Evolutionary conservation across 2,113 vertebrate species (phyloP).

Genomic region (Okapia johnstoni): DNA sequence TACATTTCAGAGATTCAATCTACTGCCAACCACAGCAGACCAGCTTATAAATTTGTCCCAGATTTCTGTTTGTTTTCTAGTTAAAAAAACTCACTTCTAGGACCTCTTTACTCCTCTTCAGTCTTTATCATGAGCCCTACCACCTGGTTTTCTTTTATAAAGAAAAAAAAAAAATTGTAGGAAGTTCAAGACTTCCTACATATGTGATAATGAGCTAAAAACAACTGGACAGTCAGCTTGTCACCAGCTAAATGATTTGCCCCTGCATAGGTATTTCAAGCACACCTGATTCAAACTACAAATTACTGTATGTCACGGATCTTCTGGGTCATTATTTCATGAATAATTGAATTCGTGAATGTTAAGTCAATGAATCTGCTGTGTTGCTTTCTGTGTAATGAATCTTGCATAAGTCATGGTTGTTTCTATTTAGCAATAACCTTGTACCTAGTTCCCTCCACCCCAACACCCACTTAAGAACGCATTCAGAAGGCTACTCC

Average conservation of each 20-base stretch:
- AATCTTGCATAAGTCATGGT: background rate
- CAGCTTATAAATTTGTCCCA: conserved; percentile 20
- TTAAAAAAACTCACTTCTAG: background rate
- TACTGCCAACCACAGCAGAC: conserved; percentile 1
- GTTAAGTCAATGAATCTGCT: conserved; percentile 19
- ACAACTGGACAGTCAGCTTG: background rate
- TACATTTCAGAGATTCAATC: background rate
- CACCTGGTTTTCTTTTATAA: background rate
- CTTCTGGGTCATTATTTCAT: conserved; percentile 42
- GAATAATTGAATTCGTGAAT: conserved; percentile 30
- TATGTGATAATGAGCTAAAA: conserved; percentile 26
- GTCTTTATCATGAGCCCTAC: background rate
- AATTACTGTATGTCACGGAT: background rate
- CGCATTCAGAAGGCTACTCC: background rate
- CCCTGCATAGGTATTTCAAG: background rate
- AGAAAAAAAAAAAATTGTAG: background rate
- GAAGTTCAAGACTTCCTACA: background rate
- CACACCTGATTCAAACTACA: conserved; percentile 48
- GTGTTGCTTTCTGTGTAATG: background rate
- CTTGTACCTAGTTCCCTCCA: background rate
- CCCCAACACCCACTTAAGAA: background rate
- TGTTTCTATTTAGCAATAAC: background rate
- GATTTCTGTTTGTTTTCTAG: conserved; percentile 12
- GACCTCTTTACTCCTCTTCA: background rate
- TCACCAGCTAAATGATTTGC: background rate